Evolutionary conservation across 2,888 invertebrate genomes (phyloP).

Genomic region (Dicyrtomina minuta): DNA sequence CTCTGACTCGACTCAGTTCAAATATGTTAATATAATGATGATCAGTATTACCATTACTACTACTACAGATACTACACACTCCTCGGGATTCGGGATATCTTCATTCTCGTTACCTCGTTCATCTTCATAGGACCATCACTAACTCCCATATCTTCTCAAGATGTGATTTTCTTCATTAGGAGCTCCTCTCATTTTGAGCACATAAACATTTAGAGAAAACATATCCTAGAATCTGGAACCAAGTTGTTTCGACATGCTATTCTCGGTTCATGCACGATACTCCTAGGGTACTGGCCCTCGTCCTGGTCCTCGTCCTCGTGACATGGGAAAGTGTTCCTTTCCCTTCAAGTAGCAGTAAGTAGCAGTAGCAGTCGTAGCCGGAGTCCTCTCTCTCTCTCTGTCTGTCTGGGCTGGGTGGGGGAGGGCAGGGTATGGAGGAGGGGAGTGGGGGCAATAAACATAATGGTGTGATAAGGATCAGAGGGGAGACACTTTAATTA

Average conservation of each 20-base stretch:
- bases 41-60: no score
- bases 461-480: slow-evolving; percentile 48
- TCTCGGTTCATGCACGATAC: background rate
- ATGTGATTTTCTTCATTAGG: slow-evolving; percentile 25
- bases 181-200: background rate
- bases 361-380: background rate
- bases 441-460: slow-evolving; percentile 40
- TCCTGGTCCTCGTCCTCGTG: background rate
- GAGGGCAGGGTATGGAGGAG: no score
- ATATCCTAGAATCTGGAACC: slow-evolving; percentile 5
- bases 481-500: slow-evolving; percentile 46
- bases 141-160: slow-evolving; percentile 18
- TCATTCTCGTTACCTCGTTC: no score
- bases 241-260: slow-evolving; percentile 19
- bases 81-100: background rate
- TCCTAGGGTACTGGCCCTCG: background rate
- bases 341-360: no score
- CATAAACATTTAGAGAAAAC: slow-evolving; percentile 26
- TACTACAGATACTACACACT: background rate
- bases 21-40: no score
- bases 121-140: no score
- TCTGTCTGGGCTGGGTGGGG: background rate
- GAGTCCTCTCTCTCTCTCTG: background rate
- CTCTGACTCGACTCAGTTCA: background rate
- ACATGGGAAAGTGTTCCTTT: background rate